Evolutionary conservation across 2,888 invertebrate species (phyloP).

Genomic region (Teleiodes luculella): DNA sequence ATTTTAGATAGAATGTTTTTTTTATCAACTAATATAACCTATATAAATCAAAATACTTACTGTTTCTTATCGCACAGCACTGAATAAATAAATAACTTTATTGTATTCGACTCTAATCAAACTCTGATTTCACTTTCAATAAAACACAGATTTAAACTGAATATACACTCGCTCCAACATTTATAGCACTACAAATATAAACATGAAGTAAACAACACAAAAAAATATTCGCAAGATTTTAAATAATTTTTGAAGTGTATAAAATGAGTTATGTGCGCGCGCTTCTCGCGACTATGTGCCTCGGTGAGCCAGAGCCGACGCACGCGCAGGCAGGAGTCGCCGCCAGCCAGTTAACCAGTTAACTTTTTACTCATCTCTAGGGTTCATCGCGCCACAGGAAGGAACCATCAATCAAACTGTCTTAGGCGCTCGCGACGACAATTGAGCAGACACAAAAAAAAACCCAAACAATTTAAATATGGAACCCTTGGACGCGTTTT

Average conservation of each 20-base stretch:
- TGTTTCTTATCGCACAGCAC: background rate
- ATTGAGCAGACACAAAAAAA: background rate
- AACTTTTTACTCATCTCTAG: constrained; percentile 47
- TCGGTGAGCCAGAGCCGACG: constrained; percentile 48
- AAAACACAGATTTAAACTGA: too few species aligned
- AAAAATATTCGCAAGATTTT: background rate
- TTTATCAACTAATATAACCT: background rate
- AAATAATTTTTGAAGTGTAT: background rate
- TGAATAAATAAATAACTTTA: background rate
- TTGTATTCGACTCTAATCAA: too few species aligned
- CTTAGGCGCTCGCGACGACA: background rate
- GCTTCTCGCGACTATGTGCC: constrained; percentile 32
- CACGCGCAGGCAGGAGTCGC: constrained; percentile 34
- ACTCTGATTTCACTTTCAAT: too few species aligned
- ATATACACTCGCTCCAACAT: too few species aligned
- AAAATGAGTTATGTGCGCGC: constrained; percentile 18
- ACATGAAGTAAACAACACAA: background rate
- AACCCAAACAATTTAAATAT: too few species aligned
- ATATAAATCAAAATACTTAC: background rate
- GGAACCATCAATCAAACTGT: background rate
- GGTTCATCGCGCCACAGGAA: constrained; percentile 35
- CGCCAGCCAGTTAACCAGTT: constrained; percentile 30
- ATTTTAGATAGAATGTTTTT: too few species aligned
- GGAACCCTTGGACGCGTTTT: too few species aligned
- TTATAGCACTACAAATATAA: too few species aligned